Conservation (phyloP, 2,797 vertebrate genomes). For the Triplophysa yarkandensis region DNA sequence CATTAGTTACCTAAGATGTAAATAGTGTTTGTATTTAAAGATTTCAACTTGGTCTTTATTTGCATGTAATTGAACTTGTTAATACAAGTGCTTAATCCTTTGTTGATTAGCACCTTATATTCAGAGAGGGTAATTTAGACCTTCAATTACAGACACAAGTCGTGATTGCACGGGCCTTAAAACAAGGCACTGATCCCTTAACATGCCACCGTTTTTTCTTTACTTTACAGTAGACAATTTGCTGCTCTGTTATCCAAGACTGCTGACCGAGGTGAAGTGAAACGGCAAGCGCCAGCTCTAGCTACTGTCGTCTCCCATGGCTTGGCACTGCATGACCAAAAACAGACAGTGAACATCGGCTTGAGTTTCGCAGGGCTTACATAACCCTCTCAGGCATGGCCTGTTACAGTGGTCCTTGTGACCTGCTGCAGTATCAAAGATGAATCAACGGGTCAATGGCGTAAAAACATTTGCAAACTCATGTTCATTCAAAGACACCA, state of each 20-base stretch:
- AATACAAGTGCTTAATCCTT: constrained; percentile 87
- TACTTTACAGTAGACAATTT: constrained; percentile 85
- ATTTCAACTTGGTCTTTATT: constrained; percentile 90
- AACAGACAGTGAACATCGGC: constrained; percentile 74
- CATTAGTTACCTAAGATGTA: constrained; percentile 93
- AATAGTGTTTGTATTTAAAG: constrained; percentile 93
- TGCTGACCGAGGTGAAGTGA: constrained; percentile 79
- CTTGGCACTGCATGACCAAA: constrained; percentile 74
- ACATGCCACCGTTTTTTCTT: constrained; percentile 83
- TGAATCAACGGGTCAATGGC: constrained; percentile 78
- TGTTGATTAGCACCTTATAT: constrained; percentile 91
- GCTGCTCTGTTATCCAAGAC: constrained; percentile 80
- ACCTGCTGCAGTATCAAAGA: constrained; percentile 67
- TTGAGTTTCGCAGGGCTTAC: constrained; percentile 78
- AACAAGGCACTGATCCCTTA: constrained; percentile 85
- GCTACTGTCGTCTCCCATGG: constrained; percentile 72
- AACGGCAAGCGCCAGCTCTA: constrained; percentile 75
- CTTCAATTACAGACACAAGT: constrained; percentile 85
- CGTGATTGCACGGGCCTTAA: constrained; percentile 82
- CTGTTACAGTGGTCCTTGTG: constrained; percentile 62
- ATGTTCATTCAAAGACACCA: constrained; percentile 64
- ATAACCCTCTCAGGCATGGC: constrained; percentile 73
- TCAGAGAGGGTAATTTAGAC: constrained; percentile 87
- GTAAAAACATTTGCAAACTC: constrained; percentile 78
- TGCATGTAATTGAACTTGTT: constrained; percentile 90